These are phyloP conservation scores for Drosophila prolongata DNA, from an alignment of 2,888 invertebrate species.

Conservation along the genomic window DNA sequence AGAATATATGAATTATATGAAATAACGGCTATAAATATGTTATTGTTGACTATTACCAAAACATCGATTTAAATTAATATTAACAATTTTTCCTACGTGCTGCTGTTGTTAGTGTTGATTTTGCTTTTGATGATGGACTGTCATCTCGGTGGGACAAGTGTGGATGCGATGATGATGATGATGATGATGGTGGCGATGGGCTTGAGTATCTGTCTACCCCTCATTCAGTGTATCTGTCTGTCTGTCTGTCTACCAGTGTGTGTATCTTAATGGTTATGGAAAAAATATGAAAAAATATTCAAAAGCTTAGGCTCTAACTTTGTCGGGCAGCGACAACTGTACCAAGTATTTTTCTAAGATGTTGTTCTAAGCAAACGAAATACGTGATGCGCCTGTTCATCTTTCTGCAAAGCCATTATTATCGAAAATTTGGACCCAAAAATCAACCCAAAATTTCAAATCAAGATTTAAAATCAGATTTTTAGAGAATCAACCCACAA, in stretches of 20 bases:
- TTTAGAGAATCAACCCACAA: too few species aligned
- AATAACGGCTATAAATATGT: too few species aligned
- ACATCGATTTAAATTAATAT: not conserved
- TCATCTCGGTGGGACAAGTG: slow-evolving; percentile 30
- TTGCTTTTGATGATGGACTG: slow-evolving; percentile 21
- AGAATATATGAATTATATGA: too few species aligned
- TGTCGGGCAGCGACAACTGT: slow-evolving; percentile 56
- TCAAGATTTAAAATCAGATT: too few species aligned
- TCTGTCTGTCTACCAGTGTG: slow-evolving; percentile 12
- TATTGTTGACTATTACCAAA: not conserved
- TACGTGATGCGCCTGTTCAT: too few species aligned
- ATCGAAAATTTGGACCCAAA: too few species aligned
- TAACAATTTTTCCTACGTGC: not conserved
- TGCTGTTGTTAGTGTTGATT: slow-evolving; percentile 18
- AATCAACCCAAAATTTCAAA: too few species aligned
- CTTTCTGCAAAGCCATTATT: too few species aligned
- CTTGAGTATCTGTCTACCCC: slow-evolving; percentile 60
- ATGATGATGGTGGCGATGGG: slow-evolving; percentile 45
- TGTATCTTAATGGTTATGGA: slow-evolving; percentile 70
- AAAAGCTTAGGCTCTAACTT: slow-evolving; percentile 64
- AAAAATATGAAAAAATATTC: slow-evolving; percentile 71
- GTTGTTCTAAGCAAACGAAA: not conserved
- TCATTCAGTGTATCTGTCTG: slow-evolving; percentile 10
- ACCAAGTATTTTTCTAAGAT: slow-evolving; percentile 42
- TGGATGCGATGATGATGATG: slow-evolving; percentile 12